These are phyloP conservation scores for Lateolabrax maculatus DNA, from an alignment of 2,797 vertebrate species.

Conservation along the genomic window DNA sequence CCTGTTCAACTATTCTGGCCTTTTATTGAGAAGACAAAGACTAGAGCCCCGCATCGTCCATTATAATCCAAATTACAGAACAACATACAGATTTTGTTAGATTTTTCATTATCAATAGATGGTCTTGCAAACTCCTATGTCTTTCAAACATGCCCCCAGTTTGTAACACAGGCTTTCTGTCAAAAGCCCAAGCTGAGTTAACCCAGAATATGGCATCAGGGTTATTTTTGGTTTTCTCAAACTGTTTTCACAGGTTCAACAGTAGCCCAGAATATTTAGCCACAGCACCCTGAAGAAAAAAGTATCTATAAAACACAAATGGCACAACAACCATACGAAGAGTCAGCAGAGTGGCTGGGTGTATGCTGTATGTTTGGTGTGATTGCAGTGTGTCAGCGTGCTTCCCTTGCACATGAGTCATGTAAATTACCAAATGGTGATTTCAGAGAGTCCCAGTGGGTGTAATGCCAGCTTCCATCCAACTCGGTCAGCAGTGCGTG, in stretches of 20 bases:
- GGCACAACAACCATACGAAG: too few relatives aligned
- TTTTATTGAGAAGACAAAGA: not conserved
- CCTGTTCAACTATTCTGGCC: not conserved
- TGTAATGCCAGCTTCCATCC: not conserved
- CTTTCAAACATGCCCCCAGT: not conserved
- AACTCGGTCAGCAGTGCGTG: not conserved
- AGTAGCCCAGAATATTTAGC: too few relatives aligned
- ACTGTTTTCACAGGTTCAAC: not conserved
- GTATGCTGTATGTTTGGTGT: not conserved
- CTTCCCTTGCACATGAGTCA: slow-evolving; percentile 1
- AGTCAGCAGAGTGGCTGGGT: not conserved
- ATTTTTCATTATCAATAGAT: too few relatives aligned
- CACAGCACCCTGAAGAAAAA: too few relatives aligned
- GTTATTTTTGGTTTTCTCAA: too few relatives aligned
- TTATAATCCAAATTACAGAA: not conserved
- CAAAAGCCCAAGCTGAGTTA: not conserved
- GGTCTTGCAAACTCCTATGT: too few relatives aligned
- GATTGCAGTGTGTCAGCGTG: not conserved
- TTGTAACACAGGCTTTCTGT: too few relatives aligned
- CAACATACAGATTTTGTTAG: not conserved
- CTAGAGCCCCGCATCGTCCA: not conserved
- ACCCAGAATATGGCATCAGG: too few relatives aligned
- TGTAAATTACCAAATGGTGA: not conserved
- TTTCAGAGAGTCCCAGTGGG: slow-evolving; percentile 15
- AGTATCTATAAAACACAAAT: too few relatives aligned